These are phyloP conservation scores for Tenualosa ilisha DNA, from an alignment of 2,797 vertebrate species.

Conservation along the genomic window DNA sequence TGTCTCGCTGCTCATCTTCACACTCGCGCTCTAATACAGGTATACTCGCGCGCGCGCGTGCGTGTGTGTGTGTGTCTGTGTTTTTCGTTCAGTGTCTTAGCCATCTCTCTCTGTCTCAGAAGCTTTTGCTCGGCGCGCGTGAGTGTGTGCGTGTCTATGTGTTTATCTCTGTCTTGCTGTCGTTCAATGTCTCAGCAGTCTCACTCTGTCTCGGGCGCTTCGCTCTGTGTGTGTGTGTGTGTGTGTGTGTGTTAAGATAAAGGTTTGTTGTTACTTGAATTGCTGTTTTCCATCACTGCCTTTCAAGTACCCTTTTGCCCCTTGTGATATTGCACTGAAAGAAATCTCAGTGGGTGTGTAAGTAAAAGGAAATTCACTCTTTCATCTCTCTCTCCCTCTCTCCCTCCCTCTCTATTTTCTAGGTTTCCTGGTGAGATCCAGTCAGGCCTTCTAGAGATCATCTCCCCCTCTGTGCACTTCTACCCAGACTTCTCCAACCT, in stretches of 20 bases:
- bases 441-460: slow-evolving; percentile 92
- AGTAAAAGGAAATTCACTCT: not conserved
- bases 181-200: no score
- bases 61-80: not conserved
- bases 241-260: not conserved
- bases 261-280: not conserved
- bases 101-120: not conserved
- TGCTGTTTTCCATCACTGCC: not conserved
- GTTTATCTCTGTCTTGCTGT: not conserved
- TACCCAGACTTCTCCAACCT: slow-evolving; percentile 96
- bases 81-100: not conserved
- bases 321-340: not conserved
- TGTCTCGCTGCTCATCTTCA: not conserved
- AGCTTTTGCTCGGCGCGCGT: no score
- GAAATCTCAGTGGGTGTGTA: not conserved
- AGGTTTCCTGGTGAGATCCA: slow-evolving; percentile 95
- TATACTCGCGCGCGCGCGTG: not conserved
- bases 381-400: slow-evolving; percentile 22
- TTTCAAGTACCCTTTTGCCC: not conserved
- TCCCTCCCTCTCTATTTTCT: slow-evolving; percentile 32
- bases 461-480: slow-evolving; percentile 94
- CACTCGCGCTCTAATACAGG: not conserved
- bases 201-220: no score
- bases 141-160: not conserved
- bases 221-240: no score